A percentile compares a stretch with the other conserved stretches of the same genome.
Evolutionary conservation across 2,797 vertebrate genomes (phyloP).

Genomic region (Acestrorhynchus altus): DNA sequence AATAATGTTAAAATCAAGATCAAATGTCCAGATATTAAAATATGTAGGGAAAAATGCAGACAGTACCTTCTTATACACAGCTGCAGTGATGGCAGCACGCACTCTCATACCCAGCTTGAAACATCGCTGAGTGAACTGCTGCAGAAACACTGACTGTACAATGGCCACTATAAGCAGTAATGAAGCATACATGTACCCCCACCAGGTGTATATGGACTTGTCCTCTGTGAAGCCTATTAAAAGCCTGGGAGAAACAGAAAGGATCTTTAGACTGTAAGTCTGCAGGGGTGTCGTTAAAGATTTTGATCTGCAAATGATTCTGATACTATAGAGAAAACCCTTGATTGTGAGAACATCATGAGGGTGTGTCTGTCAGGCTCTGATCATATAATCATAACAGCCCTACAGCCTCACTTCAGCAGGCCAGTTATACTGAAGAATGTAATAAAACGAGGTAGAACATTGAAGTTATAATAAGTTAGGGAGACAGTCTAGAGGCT

Average conservation of each 20-base stretch:
- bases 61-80: constrained; percentile 93
- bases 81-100: constrained; percentile 84
- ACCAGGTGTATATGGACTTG: constrained; percentile 73
- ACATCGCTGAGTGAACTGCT: constrained; percentile 88
- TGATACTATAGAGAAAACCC: no score
- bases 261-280: no score
- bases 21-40: no score
- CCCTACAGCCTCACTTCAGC: neutral
- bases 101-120: constrained; percentile 86
- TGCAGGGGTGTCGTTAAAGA: no score
- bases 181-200: constrained; percentile 83
- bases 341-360: no score
- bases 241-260: constrained; percentile 70
- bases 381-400: neutral
- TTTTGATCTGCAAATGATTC: no score
- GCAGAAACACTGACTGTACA: constrained; percentile 88
- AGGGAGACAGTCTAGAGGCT: neutral
- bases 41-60: no score
- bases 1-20: no score
- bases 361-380: no score
- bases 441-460: neutral
- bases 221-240: constrained; percentile 86
- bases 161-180: constrained; percentile 79
- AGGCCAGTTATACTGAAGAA: neutral
- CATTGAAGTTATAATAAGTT: neutral